Percentiles rank a stretch among this genome's conserved stretches.
These are phyloP conservation scores for Pseudorasbora parva DNA, from an alignment of 2,113 vertebrate genomes.

Conservation along the genomic window DNA sequence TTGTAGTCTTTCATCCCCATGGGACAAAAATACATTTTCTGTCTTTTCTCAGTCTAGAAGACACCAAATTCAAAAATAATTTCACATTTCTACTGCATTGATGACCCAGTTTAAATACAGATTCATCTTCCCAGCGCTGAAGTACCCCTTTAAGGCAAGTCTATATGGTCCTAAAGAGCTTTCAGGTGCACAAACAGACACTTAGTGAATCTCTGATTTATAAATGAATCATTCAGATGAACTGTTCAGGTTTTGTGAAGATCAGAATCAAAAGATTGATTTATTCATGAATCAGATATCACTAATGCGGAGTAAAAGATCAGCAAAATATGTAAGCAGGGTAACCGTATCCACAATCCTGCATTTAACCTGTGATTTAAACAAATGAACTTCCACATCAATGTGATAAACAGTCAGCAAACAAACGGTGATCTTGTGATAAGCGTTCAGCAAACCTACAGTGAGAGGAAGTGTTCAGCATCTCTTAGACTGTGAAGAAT, in stretches of 20 bases:
- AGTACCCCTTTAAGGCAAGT: neutral
- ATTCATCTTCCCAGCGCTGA: no score
- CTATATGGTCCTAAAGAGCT: neutral
- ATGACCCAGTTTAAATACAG: no score
- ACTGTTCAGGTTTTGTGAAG: neutral
- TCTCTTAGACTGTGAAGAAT: conserved; percentile 17
- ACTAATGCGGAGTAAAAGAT: neutral
- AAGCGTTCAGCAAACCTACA: neutral
- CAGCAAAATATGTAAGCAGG: neutral
- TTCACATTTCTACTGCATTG: no score
- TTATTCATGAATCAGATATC: neutral
- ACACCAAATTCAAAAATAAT: no score
- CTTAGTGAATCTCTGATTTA: neutral
- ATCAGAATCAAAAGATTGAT: neutral
- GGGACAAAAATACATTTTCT: no score
- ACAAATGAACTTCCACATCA: conserved; percentile 18
- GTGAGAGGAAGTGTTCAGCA: neutral
- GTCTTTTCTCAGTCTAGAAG: no score
- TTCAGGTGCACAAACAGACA: conserved; percentile 17
- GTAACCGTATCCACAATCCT: neutral
- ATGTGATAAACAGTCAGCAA: conserved; percentile 28
- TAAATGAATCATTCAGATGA: neutral
- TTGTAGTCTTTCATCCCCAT: no score
- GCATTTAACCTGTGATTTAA: neutral
- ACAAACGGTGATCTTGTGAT: neutral